These are phyloP conservation scores for Furnarius figulus DNA, from an alignment of 2,113 vertebrate genomes.

Conservation along the genomic window DNA sequence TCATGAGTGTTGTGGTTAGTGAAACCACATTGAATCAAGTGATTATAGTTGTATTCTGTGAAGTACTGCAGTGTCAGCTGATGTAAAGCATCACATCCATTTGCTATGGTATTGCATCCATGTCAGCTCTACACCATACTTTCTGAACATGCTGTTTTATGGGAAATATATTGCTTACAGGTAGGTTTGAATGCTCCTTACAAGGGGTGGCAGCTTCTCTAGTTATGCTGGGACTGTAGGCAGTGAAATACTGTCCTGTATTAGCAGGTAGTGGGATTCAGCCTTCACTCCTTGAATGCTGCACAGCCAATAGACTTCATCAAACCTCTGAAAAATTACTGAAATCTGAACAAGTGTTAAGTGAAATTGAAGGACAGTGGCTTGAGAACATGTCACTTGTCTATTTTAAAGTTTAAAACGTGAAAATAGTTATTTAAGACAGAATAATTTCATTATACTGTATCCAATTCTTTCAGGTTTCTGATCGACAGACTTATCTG, in stretches of 20 bases:
- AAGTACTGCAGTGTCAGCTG: background rate
- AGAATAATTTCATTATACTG: too few relatives aligned
- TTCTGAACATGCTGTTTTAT: background rate
- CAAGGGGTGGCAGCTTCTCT: background rate
- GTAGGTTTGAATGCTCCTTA: background rate
- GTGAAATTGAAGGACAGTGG: background rate
- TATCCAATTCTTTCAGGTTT: conserved; percentile 73
- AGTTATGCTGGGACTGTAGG: background rate
- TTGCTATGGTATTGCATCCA: background rate
- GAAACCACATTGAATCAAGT: background rate
- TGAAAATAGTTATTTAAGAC: too few relatives aligned
- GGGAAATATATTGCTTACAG: background rate
- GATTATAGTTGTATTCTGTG: background rate
- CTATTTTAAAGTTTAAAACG: background rate
- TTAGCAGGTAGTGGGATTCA: background rate
- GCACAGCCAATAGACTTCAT: background rate
- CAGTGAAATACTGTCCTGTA: background rate
- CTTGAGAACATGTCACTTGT: background rate
- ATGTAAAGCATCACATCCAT: background rate
- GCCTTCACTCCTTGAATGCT: background rate
- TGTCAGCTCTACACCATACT: background rate
- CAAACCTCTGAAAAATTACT: background rate
- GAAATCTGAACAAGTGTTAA: background rate
- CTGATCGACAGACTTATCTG: conserved; percentile 92
- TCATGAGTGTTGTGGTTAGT: background rate